Evolutionary conservation across 2,113 vertebrate genomes (phyloP), one percentile per base, ranked within the genome.

Genomic region (Anseranas semipalmata): DNA sequence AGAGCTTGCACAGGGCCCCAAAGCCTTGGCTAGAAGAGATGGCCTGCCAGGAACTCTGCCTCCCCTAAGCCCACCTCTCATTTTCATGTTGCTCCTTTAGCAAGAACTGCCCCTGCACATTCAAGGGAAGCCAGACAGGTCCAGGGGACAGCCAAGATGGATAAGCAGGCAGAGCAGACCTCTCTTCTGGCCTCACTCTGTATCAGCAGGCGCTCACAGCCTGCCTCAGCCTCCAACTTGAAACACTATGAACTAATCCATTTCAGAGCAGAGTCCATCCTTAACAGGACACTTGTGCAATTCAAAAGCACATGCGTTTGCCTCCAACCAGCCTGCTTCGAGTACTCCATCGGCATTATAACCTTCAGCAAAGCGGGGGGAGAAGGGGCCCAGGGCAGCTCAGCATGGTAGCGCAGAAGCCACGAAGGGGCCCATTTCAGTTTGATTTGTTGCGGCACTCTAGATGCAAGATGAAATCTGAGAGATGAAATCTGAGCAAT

Each of bases 401-500:
- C 60, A 0, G 80, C 80, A 12, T 25, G 76, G 84, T 6, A 46
- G 74, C 1, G 41, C 92, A 75, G 87, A 21, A 96, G 70, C 86
- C 92, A 70, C 70, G 28, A 53, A 94, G 95, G 93, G 92, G 95
- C 95, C 93, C 95, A 91, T 96, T 96, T 96, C 95, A 95, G 79
- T 95, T 85, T 87, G 94, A 97, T 97, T 96, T 96, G 95, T 89
- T 94, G 93, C 95, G 79, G 94, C 93, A 70, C 89, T 87, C 87
- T 67, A 82, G 94, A 95, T 62, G 91, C 94, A 46, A 97, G 95
- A 96, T 95, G 95, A 96, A 97, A 97, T 95, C 96, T 93, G 95
- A 96, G 96, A 94, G 96, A 96, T 97, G 94, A 96, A 96, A 97
- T 96, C 94, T 96, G 92, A 96, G 95, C 96, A 95, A 95, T 97